phyloP scores from a whole-genome alignment of 2,888 invertebrate species.

The Tanytarsus gracilentus region DNA sequence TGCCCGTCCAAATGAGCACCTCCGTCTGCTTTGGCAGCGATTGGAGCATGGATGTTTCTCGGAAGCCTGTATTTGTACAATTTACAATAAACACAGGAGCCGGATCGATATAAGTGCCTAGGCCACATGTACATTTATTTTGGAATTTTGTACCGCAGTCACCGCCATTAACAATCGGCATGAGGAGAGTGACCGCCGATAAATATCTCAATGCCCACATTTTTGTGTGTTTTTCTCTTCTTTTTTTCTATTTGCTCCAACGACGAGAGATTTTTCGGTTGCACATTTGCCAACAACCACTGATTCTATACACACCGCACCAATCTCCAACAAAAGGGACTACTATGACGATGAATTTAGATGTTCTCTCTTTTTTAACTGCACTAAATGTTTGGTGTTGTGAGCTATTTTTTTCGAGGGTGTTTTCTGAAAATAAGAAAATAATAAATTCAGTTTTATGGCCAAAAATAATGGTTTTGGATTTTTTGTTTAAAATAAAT shows the following conservation, averaged over 20 bases:
- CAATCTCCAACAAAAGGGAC: no score
- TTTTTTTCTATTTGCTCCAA: background rate
- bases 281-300: no score
- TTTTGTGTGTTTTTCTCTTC: constrained; percentile 8
- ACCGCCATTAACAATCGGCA: constrained; percentile 21
- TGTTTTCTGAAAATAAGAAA: constrained; percentile 5
- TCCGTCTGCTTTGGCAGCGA: constrained; percentile 56
- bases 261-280: background rate
- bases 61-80: constrained; percentile 57
- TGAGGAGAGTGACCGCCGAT: constrained; percentile 13
- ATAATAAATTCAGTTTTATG: constrained; percentile 28
- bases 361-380: background rate
- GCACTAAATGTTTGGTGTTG: background rate
- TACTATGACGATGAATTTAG: no score
- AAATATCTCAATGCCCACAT: constrained; percentile 25
- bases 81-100: constrained; percentile 53
- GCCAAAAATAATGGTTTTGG: constrained; percentile 19
- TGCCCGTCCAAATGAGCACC: constrained; percentile 63
- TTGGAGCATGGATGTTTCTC: constrained; percentile 49
- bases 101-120: constrained; percentile 33
- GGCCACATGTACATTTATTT: constrained; percentile 49
- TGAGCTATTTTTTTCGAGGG: background rate
- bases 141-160: constrained; percentile 45
- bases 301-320: background rate
- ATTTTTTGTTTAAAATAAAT: constrained; percentile 19